Evolutionary conservation across 2,888 invertebrate genomes (phyloP).

Genomic region (Sphinx pinastri): DNA sequence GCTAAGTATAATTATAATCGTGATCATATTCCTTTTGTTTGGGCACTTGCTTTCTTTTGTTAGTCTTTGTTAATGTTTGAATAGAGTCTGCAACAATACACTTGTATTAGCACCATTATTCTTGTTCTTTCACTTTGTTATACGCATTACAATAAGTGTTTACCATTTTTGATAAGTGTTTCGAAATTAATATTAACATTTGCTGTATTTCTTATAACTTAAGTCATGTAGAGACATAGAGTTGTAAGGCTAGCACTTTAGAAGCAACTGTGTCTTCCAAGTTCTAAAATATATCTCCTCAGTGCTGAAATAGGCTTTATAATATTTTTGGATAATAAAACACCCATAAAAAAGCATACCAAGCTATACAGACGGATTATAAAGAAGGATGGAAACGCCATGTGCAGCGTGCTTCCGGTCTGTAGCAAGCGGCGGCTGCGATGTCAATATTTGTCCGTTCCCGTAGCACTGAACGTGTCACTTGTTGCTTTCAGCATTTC

Average conservation of each 20-base stretch:
- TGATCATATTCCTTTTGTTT: constrained; percentile 39
- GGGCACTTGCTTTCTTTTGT: constrained; percentile 38
- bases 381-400: constrained; percentile 42
- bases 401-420: constrained; percentile 47
- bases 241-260: no score
- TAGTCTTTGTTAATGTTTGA: constrained; percentile 40
- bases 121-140: constrained; percentile 38
- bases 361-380: constrained; percentile 34
- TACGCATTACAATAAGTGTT: constrained; percentile 21
- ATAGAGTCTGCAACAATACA: constrained; percentile 43
- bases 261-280: no score
- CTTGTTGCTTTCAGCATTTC: constrained; percentile 33
- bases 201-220: no score
- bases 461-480: constrained; percentile 29
- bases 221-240: background rate
- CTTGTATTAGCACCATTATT: constrained; percentile 38
- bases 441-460: constrained; percentile 43
- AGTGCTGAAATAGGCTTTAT: no score
- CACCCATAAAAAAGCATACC: constrained; percentile 37
- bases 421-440: constrained; percentile 31
- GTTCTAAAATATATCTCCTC: no score
- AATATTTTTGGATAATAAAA: background rate
- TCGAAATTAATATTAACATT: background rate
- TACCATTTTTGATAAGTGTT: constrained; percentile 29
- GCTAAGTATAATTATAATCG: constrained; percentile 34